These are phyloP conservation scores for Sussaba pulchella DNA, from an alignment of 2,888 invertebrate species.

Conservation along the genomic window DNA sequence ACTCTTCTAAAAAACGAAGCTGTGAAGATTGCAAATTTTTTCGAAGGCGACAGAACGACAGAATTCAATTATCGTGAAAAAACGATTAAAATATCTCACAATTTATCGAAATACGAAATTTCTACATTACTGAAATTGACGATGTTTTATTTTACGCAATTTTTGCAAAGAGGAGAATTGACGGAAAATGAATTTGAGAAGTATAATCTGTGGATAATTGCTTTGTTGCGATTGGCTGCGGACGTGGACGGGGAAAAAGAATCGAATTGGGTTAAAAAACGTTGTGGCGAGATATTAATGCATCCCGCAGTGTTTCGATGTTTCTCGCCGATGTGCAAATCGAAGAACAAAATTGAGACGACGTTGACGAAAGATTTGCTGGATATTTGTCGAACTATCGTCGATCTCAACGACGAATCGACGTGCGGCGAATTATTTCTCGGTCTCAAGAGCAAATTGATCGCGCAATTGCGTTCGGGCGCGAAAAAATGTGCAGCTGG, in stretches of 20 bases:
- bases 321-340: conserved; percentile 80
- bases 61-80: conserved; percentile 69
- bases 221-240: conserved; percentile 75
- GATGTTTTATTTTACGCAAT: conserved; percentile 79
- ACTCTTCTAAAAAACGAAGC: conserved; percentile 83
- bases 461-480: conserved; percentile 84
- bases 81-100: conserved; percentile 66
- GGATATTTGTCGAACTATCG: conserved; percentile 71
- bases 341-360: conserved; percentile 72
- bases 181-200: conserved; percentile 70
- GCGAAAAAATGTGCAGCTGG: conserved; percentile 82
- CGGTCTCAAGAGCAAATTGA: conserved; percentile 86
- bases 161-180: conserved; percentile 69
- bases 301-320: conserved; percentile 83
- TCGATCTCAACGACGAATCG: conserved; percentile 67
- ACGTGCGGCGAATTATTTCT: conserved; percentile 82
- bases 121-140: conserved; percentile 72
- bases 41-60: conserved; percentile 72
- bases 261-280: conserved; percentile 70
- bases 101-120: conserved; percentile 45
- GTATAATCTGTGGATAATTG: conserved; percentile 71
- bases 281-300: conserved; percentile 80
- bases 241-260: conserved; percentile 59
- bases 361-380: conserved; percentile 79
- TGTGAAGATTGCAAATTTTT: conserved; percentile 81